Evolutionary conservation across 2,888 invertebrate species (phyloP).

Genomic region (Galeopsomyia nigrocyanea): DNA sequence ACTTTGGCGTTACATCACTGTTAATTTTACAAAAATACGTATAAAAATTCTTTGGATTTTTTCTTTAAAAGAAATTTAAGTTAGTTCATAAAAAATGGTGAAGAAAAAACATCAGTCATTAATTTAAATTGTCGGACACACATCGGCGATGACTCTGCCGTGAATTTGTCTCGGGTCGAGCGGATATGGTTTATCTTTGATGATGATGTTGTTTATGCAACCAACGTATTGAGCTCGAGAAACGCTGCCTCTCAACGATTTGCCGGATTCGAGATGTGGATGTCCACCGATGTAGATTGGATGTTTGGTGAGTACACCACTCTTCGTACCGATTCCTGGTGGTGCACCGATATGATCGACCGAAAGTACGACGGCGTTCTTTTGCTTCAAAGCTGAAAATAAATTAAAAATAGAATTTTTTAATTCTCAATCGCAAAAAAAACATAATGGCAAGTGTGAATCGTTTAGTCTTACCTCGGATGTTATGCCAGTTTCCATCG

Average conservation of each 20-base stretch:
- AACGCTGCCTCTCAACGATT: constrained; percentile 75
- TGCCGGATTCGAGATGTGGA: constrained; percentile 66
- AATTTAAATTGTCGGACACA: constrained; percentile 83
- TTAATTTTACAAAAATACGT: constrained; percentile 39
- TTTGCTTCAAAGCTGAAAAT: constrained; percentile 84
- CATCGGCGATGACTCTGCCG: constrained; percentile 82
- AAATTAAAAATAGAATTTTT: not conserved
- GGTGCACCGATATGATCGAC: constrained; percentile 86
- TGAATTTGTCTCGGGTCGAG: constrained; percentile 75
- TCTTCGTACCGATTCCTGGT: constrained; percentile 78
- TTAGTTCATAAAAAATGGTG: constrained; percentile 24
- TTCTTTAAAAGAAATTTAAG: constrained; percentile 31
- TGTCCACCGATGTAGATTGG: constrained; percentile 94
- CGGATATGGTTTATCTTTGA: constrained; percentile 70
- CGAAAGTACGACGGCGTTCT: constrained; percentile 88
- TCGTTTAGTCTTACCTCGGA: constrained; percentile 73
- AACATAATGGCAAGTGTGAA: too few relatives aligned
- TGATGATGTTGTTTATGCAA: constrained; percentile 80
- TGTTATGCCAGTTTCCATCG: constrained; percentile 95
- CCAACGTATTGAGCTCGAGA: constrained; percentile 83
- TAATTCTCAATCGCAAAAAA: too few relatives aligned
- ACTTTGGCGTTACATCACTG: constrained; percentile 45
- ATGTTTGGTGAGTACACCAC: constrained; percentile 84
- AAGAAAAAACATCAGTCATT: constrained; percentile 17
- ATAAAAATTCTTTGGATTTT: constrained; percentile 39